Conservation (phyloP, 2,113 vertebrate species). For the Pelecanus crispus region DNA sequence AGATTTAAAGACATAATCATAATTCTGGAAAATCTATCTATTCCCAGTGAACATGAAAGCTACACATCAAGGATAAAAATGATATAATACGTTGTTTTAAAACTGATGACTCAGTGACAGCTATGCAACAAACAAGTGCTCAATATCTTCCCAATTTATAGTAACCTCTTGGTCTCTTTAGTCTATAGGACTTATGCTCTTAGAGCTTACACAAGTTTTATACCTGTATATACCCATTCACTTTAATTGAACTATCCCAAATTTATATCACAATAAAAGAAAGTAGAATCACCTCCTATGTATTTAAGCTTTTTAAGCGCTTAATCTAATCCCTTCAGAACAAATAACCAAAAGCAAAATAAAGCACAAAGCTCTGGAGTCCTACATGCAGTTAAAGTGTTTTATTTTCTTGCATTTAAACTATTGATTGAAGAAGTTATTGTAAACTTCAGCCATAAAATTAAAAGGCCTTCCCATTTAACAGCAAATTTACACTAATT, state of each 20-base stretch:
- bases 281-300: neutral
- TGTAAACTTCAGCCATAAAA: conserved; percentile 45
- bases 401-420: conserved; percentile 61
- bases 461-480: conserved; percentile 42
- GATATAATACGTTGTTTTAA: conserved; percentile 45
- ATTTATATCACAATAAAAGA: conserved; percentile 50
- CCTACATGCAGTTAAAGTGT: conserved; percentile 47
- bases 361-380: conserved; percentile 35
- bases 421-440: conserved; percentile 66
- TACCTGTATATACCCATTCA: neutral
- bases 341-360: conserved; percentile 47
- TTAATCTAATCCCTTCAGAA: conserved; percentile 47
- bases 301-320: conserved; percentile 27
- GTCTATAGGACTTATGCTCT: neutral
- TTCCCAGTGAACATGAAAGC: conserved; percentile 60
- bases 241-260: conserved; percentile 39
- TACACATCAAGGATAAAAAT: conserved; percentile 33
- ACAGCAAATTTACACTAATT: conserved; percentile 9
- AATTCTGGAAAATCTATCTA: conserved; percentile 60
- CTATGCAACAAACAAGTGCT: conserved; percentile 48
- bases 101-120: conserved; percentile 17
- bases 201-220: conserved; percentile 3
- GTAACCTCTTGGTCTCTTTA: neutral
- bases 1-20: conserved; percentile 62
- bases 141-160: neutral